Evolutionary conservation across 2,113 vertebrate genomes (phyloP), one percentile per base, ranked within the genome.

Genomic region (Paramormyrops kingsleyae): DNA sequence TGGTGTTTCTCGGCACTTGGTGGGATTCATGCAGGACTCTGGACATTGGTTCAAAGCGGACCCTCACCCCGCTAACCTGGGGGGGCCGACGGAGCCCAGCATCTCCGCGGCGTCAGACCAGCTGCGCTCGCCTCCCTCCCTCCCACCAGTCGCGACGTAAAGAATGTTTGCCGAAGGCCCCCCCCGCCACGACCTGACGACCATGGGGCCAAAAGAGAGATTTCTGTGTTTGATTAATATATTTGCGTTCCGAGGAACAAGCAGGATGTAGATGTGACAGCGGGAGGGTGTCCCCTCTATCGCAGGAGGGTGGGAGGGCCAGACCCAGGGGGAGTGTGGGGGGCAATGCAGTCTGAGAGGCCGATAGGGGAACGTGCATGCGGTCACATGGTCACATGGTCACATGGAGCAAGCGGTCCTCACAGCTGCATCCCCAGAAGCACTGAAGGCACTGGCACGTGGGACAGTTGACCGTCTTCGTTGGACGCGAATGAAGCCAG

Each of bases 211-310:
- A 86, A 94, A 94, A 42, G 91, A 90, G 66, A 74, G 19, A 91
- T 90, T 49, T 92, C 94, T 95, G 94, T 86, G 90, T 94, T 93
- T 94, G 92, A 95, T 96, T 95, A 94, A 95, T 89, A 92, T 96
- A 94, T 96, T 96, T 96, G 94, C 92, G 95, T 95, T 94, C 93
- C 92, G 92, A 93, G 91, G 89, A 53, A 90, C 87, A 66, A 91
- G 89, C 93, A 94, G 91, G 89, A 90, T 77, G 83, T 66, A 15
- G 83, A 52, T 12, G 70, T 87, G 47, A n/a, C 19, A 84, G 85
- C 5, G n/a, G 44, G 90, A 93, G 95, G 95, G 95, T 95, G 94
- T 92, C 93, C 92, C 93, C 94, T 94, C 91, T 90, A 94, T 89
- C 92, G 13, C 91, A 52, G 92, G 88, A 89, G 92, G 92, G 92